Conservation (phyloP, 1,140 invertebrate species). For the Meteorus sp. region DNA sequence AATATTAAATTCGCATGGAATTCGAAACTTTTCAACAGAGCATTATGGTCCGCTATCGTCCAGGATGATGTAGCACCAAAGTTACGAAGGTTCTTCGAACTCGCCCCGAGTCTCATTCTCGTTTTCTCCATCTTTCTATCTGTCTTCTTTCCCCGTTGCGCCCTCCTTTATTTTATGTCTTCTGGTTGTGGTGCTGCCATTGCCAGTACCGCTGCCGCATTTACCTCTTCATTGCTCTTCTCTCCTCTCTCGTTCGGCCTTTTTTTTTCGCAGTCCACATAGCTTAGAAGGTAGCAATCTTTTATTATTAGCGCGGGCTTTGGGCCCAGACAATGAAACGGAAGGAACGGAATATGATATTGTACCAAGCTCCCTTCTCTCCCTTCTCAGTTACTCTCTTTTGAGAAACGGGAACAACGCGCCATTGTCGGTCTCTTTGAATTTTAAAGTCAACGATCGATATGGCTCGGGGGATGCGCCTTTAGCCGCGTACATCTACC, state of each 20-base stretch:
- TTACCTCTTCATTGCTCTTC: slow-evolving; percentile 20
- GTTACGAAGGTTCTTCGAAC: slow-evolving; percentile 42
- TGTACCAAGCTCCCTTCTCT: slow-evolving; percentile 51
- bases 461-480: slow-evolving; percentile 57
- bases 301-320: slow-evolving; percentile 62
- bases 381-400: too few relatives aligned
- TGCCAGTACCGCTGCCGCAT: too few relatives aligned
- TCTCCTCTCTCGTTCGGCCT: slow-evolving; percentile 25
- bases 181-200: too few relatives aligned
- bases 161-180: slow-evolving; percentile 18
- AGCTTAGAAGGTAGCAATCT: slow-evolving; percentile 58
- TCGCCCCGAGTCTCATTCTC: slow-evolving; percentile 29
- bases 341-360: slow-evolving; percentile 59
- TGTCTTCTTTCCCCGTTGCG: slow-evolving; percentile 24
- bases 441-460: slow-evolving; percentile 62
- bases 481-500: slow-evolving; percentile 51
- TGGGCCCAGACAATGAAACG: slow-evolving; percentile 60
- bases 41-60: slow-evolving; percentile 48
- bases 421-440: slow-evolving; percentile 62
- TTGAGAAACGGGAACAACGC: slow-evolving; percentile 47
- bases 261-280: slow-evolving; percentile 26
- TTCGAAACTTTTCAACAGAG: slow-evolving; percentile 51
- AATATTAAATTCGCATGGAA: slow-evolving; percentile 55
- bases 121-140: slow-evolving; percentile 16
- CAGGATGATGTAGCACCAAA: slow-evolving; percentile 56